Conservation (phyloP, 2,113 vertebrate species). For the Scolopax mira region DNA sequence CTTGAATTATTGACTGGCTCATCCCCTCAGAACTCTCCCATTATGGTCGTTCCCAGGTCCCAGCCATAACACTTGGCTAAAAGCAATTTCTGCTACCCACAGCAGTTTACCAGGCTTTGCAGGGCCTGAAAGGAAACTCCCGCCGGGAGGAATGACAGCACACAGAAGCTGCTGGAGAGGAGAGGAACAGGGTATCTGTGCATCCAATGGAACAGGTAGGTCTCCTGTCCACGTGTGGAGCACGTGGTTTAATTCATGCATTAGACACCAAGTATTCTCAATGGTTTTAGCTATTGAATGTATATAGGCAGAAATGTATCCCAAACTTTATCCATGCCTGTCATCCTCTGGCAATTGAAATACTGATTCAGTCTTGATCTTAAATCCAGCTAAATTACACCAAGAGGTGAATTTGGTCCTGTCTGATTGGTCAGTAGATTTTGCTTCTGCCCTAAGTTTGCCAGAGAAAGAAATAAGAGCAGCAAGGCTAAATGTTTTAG, state of each 20-base stretch:
- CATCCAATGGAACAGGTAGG: background rate
- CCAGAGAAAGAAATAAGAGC: background rate
- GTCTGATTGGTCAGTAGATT: background rate
- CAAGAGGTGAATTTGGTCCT: background rate
- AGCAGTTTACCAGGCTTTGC: background rate
- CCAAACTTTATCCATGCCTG: background rate
- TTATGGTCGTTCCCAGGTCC: background rate
- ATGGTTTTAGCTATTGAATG: background rate
- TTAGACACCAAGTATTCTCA: background rate
- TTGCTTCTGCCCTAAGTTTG: background rate
- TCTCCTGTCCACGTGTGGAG: background rate
- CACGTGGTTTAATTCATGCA: background rate
- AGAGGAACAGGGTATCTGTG: background rate
- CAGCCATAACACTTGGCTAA: background rate
- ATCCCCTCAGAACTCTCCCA: background rate
- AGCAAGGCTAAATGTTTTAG: background rate
- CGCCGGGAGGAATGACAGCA: fast-evolving
- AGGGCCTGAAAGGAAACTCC: background rate
- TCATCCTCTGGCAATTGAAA: background rate
- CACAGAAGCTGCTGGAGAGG: background rate
- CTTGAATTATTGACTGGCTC: background rate
- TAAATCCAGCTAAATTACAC: background rate
- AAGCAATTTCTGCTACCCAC: background rate
- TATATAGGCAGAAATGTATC: background rate
- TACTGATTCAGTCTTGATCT: background rate